These are phyloP conservation scores for Epinephelus malabaricus DNA, from an alignment of 2,797 vertebrate species.

Conservation along the genomic window DNA sequence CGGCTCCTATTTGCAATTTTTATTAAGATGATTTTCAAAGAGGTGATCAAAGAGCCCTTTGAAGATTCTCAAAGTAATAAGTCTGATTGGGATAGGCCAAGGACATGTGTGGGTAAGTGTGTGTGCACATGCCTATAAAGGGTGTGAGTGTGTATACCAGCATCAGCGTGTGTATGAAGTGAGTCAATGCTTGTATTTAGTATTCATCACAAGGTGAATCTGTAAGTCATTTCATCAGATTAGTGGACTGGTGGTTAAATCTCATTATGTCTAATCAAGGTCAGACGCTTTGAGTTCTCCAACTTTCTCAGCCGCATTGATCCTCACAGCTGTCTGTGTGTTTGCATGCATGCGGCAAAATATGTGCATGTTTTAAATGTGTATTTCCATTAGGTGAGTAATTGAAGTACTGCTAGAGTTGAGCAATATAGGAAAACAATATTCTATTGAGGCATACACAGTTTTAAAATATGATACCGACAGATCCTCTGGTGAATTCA, in stretches of 20 bases:
- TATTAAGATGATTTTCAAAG: slow-evolving; percentile 61
- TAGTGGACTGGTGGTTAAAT: slow-evolving; percentile 70
- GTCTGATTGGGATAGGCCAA: slow-evolving; percentile 57
- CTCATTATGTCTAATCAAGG: slow-evolving; percentile 79
- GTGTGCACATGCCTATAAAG: slow-evolving; percentile 10
- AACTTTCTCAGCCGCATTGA: slow-evolving; percentile 64
- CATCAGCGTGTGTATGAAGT: slow-evolving; percentile 23
- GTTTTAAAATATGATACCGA: neutral
- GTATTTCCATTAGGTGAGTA: neutral
- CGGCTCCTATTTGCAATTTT: slow-evolving; percentile 45
- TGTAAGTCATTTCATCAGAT: slow-evolving; percentile 70
- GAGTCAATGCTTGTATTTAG: slow-evolving; percentile 63
- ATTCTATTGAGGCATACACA: neutral
- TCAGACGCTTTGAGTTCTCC: slow-evolving; percentile 58
- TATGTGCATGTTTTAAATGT: neutral
- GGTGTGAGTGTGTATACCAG: neutral
- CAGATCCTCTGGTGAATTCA: neutral
- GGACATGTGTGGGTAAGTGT: slow-evolving; percentile 8
- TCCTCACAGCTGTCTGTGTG: slow-evolving; percentile 24
- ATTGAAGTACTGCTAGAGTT: neutral
- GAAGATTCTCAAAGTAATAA: slow-evolving; percentile 62
- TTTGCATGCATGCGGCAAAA: neutral
- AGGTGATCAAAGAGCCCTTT: slow-evolving; percentile 76
- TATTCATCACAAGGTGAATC: slow-evolving; percentile 68
- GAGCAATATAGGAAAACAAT: neutral